These are phyloP conservation scores for Monodelphis domestica DNA, from an alignment of 2,797 vertebrate genomes.

Conservation along the genomic window DNA sequence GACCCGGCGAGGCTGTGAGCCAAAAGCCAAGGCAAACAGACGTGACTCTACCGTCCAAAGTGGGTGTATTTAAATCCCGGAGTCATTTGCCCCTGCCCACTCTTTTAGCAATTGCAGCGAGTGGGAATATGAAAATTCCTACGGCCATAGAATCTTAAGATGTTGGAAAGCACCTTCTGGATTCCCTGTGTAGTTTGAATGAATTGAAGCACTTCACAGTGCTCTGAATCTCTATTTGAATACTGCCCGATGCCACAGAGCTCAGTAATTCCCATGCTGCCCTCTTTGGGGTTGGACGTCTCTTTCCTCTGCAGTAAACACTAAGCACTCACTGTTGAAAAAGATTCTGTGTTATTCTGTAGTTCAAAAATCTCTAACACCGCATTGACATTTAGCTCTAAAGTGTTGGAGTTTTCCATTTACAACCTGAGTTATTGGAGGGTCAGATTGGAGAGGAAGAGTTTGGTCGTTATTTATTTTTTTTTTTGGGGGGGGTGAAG, in stretches of 20 bases:
- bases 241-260: not conserved
- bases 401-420: not conserved
- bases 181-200: not conserved
- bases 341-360: not conserved
- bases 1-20: constrained; percentile 33
- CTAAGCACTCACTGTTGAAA: not conserved
- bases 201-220: not conserved
- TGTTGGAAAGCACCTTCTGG: not conserved
- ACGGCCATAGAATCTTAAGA: not conserved
- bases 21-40: constrained; percentile 26
- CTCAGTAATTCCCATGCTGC: not conserved
- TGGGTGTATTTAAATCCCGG: constrained; percentile 30
- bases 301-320: not conserved
- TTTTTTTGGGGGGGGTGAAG: too few relatives aligned
- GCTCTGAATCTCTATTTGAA: not conserved
- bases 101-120: constrained; percentile 28
- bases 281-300: not conserved
- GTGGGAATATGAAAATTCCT: not conserved
- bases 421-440: not conserved
- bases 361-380: not conserved
- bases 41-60: constrained; percentile 46
- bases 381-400: not conserved
- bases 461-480: not conserved
- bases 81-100: constrained; percentile 11
- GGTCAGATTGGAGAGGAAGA: not conserved